Conservation (phyloP, 2,797 vertebrate species). For the Chelmon rostratus region DNA sequence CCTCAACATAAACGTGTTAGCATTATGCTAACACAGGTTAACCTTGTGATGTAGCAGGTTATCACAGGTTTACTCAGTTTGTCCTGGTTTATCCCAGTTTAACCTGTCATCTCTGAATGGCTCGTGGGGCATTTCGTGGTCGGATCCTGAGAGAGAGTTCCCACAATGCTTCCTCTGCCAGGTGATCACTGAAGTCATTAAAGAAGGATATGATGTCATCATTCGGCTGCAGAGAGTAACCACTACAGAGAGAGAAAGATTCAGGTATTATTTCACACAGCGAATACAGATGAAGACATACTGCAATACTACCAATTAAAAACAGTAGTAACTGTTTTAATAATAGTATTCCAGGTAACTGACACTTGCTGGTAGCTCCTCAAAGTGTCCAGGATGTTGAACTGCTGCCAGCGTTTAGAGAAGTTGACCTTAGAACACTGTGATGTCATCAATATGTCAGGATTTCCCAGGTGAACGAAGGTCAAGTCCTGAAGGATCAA, state of each 20-base stretch:
- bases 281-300: neutral
- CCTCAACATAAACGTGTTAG: neutral
- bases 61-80: neutral
- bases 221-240: conserved; percentile 90
- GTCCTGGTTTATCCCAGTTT: neutral
- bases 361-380: conserved; percentile 94
- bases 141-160: conserved; percentile 97
- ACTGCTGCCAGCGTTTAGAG: conserved; percentile 97
- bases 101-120: conserved; percentile 83
- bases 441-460: conserved; percentile 84
- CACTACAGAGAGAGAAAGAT: conserved; percentile 77
- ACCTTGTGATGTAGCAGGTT: neutral
- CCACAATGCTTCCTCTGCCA: conserved; percentile 96
- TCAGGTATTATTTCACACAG: neutral
- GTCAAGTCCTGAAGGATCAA: conserved; percentile 97
- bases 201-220: conserved; percentile 95
- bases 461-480: conserved; percentile 96
- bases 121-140: conserved; percentile 89
- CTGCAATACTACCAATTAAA: neutral
- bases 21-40: neutral
- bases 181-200: conserved; percentile 96
- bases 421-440: conserved; percentile 93
- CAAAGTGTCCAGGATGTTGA: conserved; percentile 96
- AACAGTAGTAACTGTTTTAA: neutral
- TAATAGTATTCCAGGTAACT: conserved; percentile 70